These are phyloP conservation scores for Oeneis ivallda DNA, from an alignment of 2,888 invertebrate genomes.

Conservation along the genomic window DNA sequence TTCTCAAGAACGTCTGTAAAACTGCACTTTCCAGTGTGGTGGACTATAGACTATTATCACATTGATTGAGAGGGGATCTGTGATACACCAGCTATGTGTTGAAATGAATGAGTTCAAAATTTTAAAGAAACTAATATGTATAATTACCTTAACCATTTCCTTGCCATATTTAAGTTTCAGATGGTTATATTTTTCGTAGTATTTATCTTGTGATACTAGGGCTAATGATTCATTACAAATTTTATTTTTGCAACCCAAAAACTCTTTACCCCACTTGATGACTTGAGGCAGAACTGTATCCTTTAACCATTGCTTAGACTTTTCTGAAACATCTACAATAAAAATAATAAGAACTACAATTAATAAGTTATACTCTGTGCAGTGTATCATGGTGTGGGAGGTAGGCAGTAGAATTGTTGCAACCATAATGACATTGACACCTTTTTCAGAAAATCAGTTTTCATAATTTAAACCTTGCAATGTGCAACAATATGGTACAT, in stretches of 20 bases:
- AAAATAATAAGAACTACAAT: slow-evolving; percentile 18
- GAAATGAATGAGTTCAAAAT: too few relatives aligned
- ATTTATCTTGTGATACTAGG: slow-evolving; percentile 85
- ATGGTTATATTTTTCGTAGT: slow-evolving; percentile 86
- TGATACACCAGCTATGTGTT: too few relatives aligned
- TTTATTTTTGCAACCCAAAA: slow-evolving; percentile 44
- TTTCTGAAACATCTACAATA: slow-evolving; percentile 51
- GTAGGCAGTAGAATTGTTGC: too few relatives aligned
- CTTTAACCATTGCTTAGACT: slow-evolving; percentile 77
- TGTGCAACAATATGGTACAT: too few relatives aligned
- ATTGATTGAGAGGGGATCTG: too few relatives aligned
- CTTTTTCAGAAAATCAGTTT: too few relatives aligned
- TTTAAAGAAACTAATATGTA: not conserved
- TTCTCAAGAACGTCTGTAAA: too few relatives aligned
- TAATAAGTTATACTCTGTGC: not conserved
- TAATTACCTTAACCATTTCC: slow-evolving; percentile 84
- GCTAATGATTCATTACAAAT: slow-evolving; percentile 81
- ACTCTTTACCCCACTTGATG: slow-evolving; percentile 82
- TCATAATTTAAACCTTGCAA: too few relatives aligned
- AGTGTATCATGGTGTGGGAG: too few relatives aligned
- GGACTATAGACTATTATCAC: too few relatives aligned
- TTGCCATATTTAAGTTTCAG: slow-evolving; percentile 90
- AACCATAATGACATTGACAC: too few relatives aligned
- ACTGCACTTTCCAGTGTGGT: too few relatives aligned
- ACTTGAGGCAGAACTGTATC: slow-evolving; percentile 82